Evolutionary conservation across 2,888 invertebrate genomes (phyloP).

Genomic region (Lottia scabra): DNA sequence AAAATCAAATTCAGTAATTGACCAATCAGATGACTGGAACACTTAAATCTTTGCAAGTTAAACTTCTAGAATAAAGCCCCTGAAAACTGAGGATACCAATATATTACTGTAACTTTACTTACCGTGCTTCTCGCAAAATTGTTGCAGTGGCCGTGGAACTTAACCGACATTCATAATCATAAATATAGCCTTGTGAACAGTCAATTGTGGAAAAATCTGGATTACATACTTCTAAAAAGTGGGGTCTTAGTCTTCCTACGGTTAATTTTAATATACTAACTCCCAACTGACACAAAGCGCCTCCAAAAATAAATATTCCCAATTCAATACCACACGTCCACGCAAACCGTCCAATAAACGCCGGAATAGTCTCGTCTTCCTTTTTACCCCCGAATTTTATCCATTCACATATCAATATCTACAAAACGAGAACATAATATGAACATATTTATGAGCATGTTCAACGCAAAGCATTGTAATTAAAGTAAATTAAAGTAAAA

Average conservation of each 20-base stretch:
- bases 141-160: background rate
- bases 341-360: background rate
- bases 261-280: conserved; percentile 89
- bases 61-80: too few species aligned
- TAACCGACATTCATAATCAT: background rate
- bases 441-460: too few species aligned
- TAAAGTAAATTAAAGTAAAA: too few species aligned
- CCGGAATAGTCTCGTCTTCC: background rate
- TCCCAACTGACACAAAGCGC: background rate
- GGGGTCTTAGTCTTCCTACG: conserved; percentile 91
- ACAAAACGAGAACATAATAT: background rate
- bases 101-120: background rate
- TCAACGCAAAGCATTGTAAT: too few species aligned
- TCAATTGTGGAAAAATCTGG: conserved; percentile 71
- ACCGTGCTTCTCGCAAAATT: background rate
- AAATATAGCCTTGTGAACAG: conserved; percentile 7
- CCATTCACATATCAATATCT: background rate
- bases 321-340: background rate
- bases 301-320: background rate
- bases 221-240: conserved; percentile 88
- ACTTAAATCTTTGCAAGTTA: too few species aligned
- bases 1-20: too few species aligned
- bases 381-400: background rate
- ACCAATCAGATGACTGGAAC: too few species aligned
- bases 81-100: too few species aligned